These are phyloP conservation scores for Autographa gamma DNA, from an alignment of 2,888 invertebrate species.

Conservation along the genomic window DNA sequence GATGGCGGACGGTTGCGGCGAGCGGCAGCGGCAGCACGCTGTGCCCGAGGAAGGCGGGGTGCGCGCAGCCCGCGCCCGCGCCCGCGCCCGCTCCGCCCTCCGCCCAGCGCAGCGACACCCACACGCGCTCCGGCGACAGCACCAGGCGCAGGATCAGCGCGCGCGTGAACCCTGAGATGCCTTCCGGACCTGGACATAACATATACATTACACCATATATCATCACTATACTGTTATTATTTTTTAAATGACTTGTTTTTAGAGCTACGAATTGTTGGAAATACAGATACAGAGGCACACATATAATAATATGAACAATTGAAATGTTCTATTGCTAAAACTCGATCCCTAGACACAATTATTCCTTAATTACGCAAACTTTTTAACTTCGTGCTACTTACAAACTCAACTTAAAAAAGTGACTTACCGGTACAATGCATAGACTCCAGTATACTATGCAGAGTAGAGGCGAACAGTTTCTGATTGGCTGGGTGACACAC, in stretches of 20 bases:
- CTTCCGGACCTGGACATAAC: constrained; percentile 78
- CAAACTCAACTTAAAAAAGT: background rate
- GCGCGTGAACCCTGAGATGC: constrained; percentile 96
- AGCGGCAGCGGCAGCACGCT: constrained; percentile 93
- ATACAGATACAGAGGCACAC: too few species aligned
- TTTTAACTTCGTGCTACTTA: too few species aligned
- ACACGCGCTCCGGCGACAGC: constrained; percentile 95
- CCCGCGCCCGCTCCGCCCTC: constrained; percentile 72
- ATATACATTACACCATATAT: too few species aligned
- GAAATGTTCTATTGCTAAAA: too few species aligned
- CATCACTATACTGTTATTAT: too few species aligned
- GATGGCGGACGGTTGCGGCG: constrained; percentile 92
- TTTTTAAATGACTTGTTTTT: too few species aligned
- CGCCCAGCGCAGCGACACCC: constrained; percentile 91
- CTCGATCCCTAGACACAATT: too few species aligned
- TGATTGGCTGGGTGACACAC: constrained; percentile 96
- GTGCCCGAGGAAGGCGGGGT: constrained; percentile 89
- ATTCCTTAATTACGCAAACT: too few species aligned
- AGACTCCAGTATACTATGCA: constrained; percentile 93
- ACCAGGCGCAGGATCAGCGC: constrained; percentile 95
- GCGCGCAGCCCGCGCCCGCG: constrained; percentile 89
- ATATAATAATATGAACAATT: too few species aligned
- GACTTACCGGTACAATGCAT: constrained; percentile 79
- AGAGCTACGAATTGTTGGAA: too few species aligned
- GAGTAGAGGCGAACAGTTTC: constrained; percentile 93